These are phyloP conservation scores for Xenotilapia caudafasciata DNA, from an alignment of 2,113 vertebrate genomes.

Conservation along the genomic window DNA sequence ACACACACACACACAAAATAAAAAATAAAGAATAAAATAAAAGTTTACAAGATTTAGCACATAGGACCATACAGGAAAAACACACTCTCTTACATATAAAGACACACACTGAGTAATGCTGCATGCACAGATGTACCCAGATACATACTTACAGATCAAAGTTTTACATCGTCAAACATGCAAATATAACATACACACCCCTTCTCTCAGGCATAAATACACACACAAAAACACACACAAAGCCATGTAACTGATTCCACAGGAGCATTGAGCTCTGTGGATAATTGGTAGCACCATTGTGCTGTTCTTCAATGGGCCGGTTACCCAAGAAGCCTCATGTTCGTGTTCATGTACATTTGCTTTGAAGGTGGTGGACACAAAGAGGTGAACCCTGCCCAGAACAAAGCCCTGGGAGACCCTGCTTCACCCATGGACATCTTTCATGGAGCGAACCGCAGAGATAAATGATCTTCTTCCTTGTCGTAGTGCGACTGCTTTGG, in stretches of 20 bases:
- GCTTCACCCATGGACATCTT: conserved; percentile 63
- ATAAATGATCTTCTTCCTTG: conserved; percentile 60
- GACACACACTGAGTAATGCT: background rate
- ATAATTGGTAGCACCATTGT: conserved; percentile 77
- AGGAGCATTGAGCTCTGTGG: conserved; percentile 67
- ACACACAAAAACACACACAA: conserved; percentile 45
- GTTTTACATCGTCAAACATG: conserved; percentile 18
- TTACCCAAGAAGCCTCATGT: conserved; percentile 81
- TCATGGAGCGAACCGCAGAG: conserved; percentile 58
- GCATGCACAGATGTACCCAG: background rate
- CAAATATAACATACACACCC: conserved; percentile 1
- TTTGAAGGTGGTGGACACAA: conserved; percentile 78
- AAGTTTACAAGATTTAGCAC: background rate
- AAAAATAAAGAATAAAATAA: background rate
- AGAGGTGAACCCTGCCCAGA: conserved; percentile 64
- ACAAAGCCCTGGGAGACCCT: conserved; percentile 69
- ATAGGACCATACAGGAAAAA: background rate
- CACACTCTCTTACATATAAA: background rate
- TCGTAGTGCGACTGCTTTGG: background rate
- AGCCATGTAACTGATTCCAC: conserved; percentile 74
- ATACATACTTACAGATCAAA: background rate
- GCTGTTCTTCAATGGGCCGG: conserved; percentile 69
- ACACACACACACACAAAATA: background rate
- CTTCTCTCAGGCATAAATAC: background rate
- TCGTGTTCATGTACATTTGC: conserved; percentile 72